Evolutionary conservation across 2,113 vertebrate genomes (phyloP), one percentile per base, ranked within the genome.

Genomic region (Pantherophis guttatus): DNA sequence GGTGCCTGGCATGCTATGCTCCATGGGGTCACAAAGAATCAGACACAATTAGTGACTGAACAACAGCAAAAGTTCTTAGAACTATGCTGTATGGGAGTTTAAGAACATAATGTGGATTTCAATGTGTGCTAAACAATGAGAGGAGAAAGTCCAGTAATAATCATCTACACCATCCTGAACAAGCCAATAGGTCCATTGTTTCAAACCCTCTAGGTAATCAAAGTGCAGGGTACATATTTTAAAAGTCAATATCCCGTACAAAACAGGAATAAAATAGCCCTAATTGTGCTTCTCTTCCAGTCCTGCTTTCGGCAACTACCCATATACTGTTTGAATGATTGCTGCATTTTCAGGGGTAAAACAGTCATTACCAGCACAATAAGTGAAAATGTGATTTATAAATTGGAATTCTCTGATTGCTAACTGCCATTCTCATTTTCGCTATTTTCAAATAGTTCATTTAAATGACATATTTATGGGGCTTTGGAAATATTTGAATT

Each of bases 341-440:
- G 3, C 39, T 88, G 21, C 9, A 39, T 17, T 39, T 54, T 75
- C 29, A 75, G 17, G 3, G 53, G 29, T 54, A 93, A 90, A 93
- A 90, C 19, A 86, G 57, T 33, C 87, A 88, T 89, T 88, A 48
- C 62, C 33, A 29, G 48, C 44, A 90, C 55, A 90, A 12, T 58
- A 93, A 52, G 59, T 59, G 21, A 55, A 86, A 93, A 53, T 57
- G 59, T 29, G 24, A 23, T 90, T 90, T 86, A 13, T 93, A 90
- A 90, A 90, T 58, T 86, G 75, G 44, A 93, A 90, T 86, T 93
- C 39, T 48, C 11, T 86, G 92, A 57, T 39, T 55, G 39, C 59
- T 62, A 62, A 62, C 65, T 86, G 52, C 62, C 54, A n/a, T 48
- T 3, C 75, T 81, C 29, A 33, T 88, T n/a, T 55, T 57, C 24